These are phyloP conservation scores for Cryptocephalus moraei DNA, from an alignment of 2,888 invertebrate species.

Conservation along the genomic window DNA sequence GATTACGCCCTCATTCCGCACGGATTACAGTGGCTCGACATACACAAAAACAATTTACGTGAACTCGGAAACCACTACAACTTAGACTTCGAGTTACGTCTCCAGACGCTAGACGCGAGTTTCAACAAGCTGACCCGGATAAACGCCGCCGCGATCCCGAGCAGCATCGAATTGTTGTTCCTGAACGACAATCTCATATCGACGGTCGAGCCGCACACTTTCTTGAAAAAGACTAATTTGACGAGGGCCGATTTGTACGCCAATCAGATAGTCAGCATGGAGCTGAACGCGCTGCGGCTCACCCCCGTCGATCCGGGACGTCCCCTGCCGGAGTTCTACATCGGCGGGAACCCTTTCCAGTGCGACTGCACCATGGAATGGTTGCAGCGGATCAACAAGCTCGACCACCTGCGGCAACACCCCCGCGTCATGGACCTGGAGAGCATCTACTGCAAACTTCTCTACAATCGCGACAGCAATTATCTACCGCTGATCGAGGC, in stretches of 20 bases:
- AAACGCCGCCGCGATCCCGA: constrained; percentile 66
- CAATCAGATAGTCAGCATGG: constrained; percentile 83
- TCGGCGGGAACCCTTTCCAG: constrained; percentile 87
- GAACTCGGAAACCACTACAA: constrained; percentile 68
- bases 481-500: constrained; percentile 81
- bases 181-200: constrained; percentile 83
- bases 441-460: constrained; percentile 78
- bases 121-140: constrained; percentile 78
- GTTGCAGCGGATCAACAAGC: constrained; percentile 82
- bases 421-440: constrained; percentile 86
- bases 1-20: constrained; percentile 78
- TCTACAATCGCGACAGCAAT: constrained; percentile 74
- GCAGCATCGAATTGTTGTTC: constrained; percentile 75
- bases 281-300: constrained; percentile 77
- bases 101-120: constrained; percentile 83
- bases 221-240: constrained; percentile 78
- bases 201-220: constrained; percentile 78
- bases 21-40: constrained; percentile 78
- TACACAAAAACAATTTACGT: constrained; percentile 76
- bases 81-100: constrained; percentile 57
- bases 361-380: constrained; percentile 95
- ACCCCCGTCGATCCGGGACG: constrained; percentile 68
- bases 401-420: constrained; percentile 73
- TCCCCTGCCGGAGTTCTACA: constrained; percentile 79
- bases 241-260: constrained; percentile 87